Conservation (phyloP, 2,113 vertebrate species). For the Campylomormyrus numenius region DNA sequence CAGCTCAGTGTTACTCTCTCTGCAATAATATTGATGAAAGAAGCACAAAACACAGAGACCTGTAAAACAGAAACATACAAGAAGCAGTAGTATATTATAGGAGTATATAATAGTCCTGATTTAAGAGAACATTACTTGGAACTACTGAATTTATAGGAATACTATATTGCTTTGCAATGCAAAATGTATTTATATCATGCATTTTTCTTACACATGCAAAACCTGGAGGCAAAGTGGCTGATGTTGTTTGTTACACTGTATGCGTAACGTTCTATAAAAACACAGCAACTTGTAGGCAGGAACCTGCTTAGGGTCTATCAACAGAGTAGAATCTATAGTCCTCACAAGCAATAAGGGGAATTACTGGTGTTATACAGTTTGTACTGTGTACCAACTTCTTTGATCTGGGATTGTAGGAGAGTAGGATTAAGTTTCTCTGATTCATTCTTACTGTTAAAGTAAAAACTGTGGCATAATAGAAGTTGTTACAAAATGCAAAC, state of each 20-base stretch:
- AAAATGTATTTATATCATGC: not conserved
- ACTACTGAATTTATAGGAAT: not conserved
- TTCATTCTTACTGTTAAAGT: not conserved
- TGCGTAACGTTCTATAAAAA: not conserved
- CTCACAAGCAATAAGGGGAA: not conserved
- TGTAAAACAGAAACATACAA: not conserved
- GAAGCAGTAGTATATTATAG: not conserved
- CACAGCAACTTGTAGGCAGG: not conserved
- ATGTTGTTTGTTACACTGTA: not conserved
- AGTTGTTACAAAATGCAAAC: not conserved
- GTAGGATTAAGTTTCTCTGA: not conserved
- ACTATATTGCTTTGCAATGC: not conserved
- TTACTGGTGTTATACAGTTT: not conserved
- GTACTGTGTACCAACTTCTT: not conserved
- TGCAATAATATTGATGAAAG: not conserved
- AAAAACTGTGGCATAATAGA: not conserved
- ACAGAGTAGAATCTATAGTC: not conserved
- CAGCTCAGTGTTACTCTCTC: not conserved
- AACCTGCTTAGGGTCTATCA: not conserved
- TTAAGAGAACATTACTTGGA: not conserved
- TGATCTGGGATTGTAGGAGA: not conserved
- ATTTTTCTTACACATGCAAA: not conserved
- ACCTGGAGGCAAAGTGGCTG: not conserved
- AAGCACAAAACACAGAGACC: not conserved
- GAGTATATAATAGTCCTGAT: not conserved